These are phyloP conservation scores for Plestiodon gilberti DNA, from an alignment of 2,113 vertebrate genomes.

Conservation along the genomic window DNA sequence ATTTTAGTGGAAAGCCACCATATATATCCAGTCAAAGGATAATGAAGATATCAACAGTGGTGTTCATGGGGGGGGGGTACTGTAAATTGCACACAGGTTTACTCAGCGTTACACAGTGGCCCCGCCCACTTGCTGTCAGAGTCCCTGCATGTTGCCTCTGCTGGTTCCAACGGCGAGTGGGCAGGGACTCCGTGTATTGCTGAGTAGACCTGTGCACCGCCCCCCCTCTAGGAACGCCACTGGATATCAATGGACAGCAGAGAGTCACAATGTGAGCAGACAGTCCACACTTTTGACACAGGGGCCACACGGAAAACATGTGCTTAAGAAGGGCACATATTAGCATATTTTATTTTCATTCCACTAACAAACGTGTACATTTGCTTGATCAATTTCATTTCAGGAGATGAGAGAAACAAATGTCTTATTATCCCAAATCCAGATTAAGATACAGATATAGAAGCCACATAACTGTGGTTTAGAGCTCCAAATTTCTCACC, in stretches of 20 bases:
- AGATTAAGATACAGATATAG: not conserved
- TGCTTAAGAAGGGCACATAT: not conserved
- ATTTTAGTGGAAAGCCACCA: slow-evolving; percentile 23
- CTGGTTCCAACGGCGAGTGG: too few relatives aligned
- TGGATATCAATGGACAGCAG: not conserved
- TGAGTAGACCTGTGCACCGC: too few relatives aligned
- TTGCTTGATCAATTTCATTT: not conserved
- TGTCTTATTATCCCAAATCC: not conserved
- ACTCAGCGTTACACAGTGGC: too few relatives aligned
- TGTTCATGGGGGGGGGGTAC: too few relatives aligned
- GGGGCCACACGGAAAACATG: not conserved
- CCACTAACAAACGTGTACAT: not conserved
- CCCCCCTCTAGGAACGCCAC: too few relatives aligned
- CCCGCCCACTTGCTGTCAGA: too few relatives aligned
- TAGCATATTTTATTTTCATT: not conserved
- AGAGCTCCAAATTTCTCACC: not conserved
- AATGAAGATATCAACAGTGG: not conserved
- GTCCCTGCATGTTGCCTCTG: too few relatives aligned
- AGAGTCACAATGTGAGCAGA: not conserved
- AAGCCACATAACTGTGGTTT: not conserved
- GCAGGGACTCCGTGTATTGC: too few relatives aligned
- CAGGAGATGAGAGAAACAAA: not conserved
- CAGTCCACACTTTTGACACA: not conserved
- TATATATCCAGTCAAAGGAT: slow-evolving; percentile 43
- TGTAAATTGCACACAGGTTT: too few relatives aligned